phyloP scores from a whole-genome alignment of 2,888 invertebrate genomes.

The Drosophila tripunctata region DNA sequence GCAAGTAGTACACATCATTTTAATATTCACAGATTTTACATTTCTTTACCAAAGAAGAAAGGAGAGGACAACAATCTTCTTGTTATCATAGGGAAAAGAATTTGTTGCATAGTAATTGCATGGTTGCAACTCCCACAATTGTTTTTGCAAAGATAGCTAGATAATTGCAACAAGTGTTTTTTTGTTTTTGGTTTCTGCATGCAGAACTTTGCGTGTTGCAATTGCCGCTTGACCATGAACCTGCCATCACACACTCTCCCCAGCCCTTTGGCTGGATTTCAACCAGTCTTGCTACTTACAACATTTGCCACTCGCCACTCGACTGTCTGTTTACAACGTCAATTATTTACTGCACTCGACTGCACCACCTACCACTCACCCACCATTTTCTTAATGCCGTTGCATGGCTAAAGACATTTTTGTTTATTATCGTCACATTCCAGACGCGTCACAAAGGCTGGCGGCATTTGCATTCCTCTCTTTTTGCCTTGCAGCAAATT shows the following conservation, averaged over 20 bases:
- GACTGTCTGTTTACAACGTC: constrained; percentile 54
- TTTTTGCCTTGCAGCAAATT: neutral
- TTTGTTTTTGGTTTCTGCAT: constrained; percentile 19
- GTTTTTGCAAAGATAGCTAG: constrained; percentile 6
- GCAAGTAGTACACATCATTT: constrained; percentile 2
- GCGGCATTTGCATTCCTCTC: constrained; percentile 31
- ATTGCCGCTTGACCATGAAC: constrained; percentile 61
- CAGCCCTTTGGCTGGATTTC: constrained; percentile 10
- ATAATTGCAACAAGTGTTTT: constrained; percentile 53
- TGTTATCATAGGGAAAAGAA: neutral
- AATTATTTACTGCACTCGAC: constrained; percentile 42
- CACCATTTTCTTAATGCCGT: neutral
- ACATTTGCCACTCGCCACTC: constrained; percentile 38
- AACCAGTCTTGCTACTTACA: constrained; percentile 21
- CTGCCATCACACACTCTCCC: constrained; percentile 22
- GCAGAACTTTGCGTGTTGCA: constrained; percentile 36
- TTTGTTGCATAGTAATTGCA: constrained; percentile 21
- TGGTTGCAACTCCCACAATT: constrained; percentile 9
- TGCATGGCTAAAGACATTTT: constrained; percentile 30
- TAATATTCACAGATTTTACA: neutral
- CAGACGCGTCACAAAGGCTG: constrained; percentile 32
- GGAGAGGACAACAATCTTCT: neutral
- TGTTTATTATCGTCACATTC: constrained; percentile 52
- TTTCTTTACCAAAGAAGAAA: neutral
- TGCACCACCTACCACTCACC: constrained; percentile 1